Percentiles rank a stretch among this genome's conserved stretches.
phyloP scores from a whole-genome alignment of 2,888 invertebrate genomes.

The Dryobotodes eremita region DNA sequence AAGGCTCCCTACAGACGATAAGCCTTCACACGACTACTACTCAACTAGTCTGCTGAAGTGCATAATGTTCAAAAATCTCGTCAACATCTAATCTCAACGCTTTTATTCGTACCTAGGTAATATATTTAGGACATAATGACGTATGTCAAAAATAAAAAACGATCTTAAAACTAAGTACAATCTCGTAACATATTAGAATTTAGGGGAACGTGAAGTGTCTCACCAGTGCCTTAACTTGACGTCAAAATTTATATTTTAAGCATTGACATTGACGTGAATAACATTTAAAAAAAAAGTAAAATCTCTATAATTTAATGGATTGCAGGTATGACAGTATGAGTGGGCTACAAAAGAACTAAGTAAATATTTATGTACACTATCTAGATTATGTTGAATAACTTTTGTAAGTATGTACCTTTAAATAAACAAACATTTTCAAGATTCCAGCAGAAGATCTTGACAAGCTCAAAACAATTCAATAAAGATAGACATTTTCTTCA shows the following conservation, averaged over 20 bases:
- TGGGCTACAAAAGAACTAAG: background rate
- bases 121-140: slow-evolving; percentile 9
- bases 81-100: slow-evolving; percentile 59
- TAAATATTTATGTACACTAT: background rate
- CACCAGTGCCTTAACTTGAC: slow-evolving; percentile 53
- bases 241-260: background rate
- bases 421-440: background rate
- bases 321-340: background rate
- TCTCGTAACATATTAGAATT: slow-evolving; percentile 17
- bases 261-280: background rate
- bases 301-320: background rate
- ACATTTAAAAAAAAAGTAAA: background rate
- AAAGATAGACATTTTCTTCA: background rate
- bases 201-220: slow-evolving; percentile 20
- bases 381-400: background rate
- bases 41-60: slow-evolving; percentile 44
- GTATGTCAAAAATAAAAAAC: slow-evolving; percentile 22
- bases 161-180: slow-evolving; percentile 9
- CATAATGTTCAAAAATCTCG: slow-evolving; percentile 61
- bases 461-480: background rate
- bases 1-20: slow-evolving; percentile 93
- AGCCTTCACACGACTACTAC: slow-evolving; percentile 27
- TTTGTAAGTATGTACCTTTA: background rate
- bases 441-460: background rate
- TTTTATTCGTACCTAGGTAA: slow-evolving; percentile 45